Evolutionary conservation across 2,797 vertebrate species (phyloP).

Genomic region (Silurus aristotelis): DNA sequence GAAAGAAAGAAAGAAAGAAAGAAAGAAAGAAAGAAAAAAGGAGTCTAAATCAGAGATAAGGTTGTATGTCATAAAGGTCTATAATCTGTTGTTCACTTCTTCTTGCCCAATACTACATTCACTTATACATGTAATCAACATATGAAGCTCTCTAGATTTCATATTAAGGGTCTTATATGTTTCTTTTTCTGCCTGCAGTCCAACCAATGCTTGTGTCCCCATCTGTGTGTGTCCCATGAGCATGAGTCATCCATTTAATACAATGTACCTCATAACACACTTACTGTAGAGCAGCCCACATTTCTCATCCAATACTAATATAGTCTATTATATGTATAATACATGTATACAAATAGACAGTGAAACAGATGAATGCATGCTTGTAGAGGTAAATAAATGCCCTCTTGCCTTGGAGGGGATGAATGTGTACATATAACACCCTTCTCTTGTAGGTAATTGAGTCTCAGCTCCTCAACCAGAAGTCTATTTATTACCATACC

Average conservation of each 20-base stretch:
- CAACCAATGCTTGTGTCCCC: background rate
- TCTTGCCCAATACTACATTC: constrained; percentile 7
- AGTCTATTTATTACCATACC: constrained; percentile 56
- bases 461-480: constrained; percentile 51
- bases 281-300: background rate
- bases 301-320: constrained; percentile 34
- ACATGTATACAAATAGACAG: constrained; percentile 54
- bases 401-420: constrained; percentile 32
- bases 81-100: constrained; percentile 39
- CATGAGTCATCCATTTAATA: constrained; percentile 29
- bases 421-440: constrained; percentile 37
- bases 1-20: constrained; percentile 50
- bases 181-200: background rate
- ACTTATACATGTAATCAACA: constrained; percentile 28
- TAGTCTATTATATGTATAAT: constrained; percentile 52
- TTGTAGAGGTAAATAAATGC: constrained; percentile 49
- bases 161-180: background rate
- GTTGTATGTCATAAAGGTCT: background rate
- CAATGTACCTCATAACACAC: constrained; percentile 26
- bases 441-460: constrained; percentile 53
- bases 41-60: background rate
- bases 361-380: constrained; percentile 43
- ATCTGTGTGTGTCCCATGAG: constrained; percentile 9
- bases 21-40: constrained; percentile 6
- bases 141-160: background rate